Conservation (phyloP, 1,140 invertebrate species). For the Papilio polytes region DNA sequence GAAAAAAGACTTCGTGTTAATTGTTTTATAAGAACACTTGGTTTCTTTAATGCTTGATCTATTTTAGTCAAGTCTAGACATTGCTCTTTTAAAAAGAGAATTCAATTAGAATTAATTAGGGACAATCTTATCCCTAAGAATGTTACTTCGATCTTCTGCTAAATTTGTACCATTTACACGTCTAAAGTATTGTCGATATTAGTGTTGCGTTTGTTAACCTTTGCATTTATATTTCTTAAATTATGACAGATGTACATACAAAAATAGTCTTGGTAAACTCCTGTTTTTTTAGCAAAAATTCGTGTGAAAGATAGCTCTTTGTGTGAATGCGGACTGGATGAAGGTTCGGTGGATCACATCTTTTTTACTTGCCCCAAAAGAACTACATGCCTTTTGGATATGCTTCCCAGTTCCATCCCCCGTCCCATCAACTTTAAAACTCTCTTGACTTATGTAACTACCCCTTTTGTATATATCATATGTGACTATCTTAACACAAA, state of each 20-base stretch:
- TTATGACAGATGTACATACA: no score
- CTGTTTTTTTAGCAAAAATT: neutral
- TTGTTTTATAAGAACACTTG: neutral
- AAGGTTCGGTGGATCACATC: neutral
- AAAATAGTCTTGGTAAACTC: no score
- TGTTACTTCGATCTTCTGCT: neutral
- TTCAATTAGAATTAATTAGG: conserved; percentile 31
- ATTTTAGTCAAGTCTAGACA: conserved; percentile 29
- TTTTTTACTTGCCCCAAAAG: neutral
- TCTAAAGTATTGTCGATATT: neutral
- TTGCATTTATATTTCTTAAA: no score
- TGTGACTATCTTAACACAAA: no score
- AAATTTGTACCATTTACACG: neutral
- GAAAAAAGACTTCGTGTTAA: neutral
- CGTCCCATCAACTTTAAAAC: conserved; percentile 14
- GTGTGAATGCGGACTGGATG: neutral
- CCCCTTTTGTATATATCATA: no score
- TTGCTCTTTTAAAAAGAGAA: conserved; percentile 1
- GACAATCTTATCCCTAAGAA: conserved; percentile 2
- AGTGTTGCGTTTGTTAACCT: no score
- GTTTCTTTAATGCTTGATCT: neutral
- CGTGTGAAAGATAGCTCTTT: neutral
- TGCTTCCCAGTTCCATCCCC: neutral
- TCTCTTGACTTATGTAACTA: no score
- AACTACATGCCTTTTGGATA: conserved; percentile 6